Conservation (phyloP, 1,140 invertebrate species). For the Thalassaphorura encarpata region DNA sequence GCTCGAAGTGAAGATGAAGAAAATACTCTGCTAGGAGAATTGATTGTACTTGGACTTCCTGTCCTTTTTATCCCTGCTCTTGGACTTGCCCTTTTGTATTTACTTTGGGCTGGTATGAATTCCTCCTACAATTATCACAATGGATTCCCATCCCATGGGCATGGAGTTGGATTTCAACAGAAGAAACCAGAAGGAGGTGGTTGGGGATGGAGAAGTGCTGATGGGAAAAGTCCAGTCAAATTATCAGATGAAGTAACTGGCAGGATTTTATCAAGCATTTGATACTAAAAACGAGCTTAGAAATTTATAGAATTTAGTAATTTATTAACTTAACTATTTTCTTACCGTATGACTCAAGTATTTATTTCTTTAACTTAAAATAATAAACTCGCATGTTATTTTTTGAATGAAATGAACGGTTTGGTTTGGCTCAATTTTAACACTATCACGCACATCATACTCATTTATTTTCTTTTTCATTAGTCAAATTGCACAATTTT, state of each 20-base stretch:
- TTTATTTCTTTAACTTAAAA: too few species aligned
- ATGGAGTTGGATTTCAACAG: background rate
- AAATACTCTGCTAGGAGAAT: background rate
- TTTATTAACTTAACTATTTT: too few species aligned
- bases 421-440: too few species aligned
- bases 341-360: too few species aligned
- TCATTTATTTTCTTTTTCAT: too few species aligned
- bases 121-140: slow-evolving; percentile 12
- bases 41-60: slow-evolving; percentile 1
- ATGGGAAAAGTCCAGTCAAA: background rate
- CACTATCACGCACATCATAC: too few species aligned
- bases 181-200: background rate
- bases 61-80: slow-evolving; percentile 6
- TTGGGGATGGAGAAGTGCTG: background rate
- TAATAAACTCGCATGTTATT: too few species aligned
- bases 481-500: too few species aligned
- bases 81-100: slow-evolving; percentile 1
- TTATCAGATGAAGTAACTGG: background rate
- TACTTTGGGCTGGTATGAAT: slow-evolving; percentile 2
- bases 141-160: background rate
- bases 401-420: too few species aligned
- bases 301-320: background rate
- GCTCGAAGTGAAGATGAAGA: too few species aligned
- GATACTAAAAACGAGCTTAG: background rate
- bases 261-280: background rate